Conservation (phyloP, 2,797 vertebrate species). For the Danio choprae region DNA sequence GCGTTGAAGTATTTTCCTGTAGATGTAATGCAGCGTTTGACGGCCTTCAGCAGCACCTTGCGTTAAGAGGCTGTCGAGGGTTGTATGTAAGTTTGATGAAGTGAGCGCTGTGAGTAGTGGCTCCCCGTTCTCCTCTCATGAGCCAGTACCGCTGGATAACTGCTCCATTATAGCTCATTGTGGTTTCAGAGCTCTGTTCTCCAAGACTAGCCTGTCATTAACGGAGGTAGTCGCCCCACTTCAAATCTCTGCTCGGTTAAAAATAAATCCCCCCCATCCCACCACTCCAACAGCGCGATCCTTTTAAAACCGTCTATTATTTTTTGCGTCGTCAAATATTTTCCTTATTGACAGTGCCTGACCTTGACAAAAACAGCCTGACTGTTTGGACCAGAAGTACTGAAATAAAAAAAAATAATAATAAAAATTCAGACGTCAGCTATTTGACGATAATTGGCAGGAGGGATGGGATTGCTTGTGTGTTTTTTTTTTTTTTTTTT, state of each 20-base stretch:
- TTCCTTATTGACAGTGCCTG: slow-evolving; percentile 40
- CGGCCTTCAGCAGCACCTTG: slow-evolving; percentile 45
- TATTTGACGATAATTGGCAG: slow-evolving; percentile 41
- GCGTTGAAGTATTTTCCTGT: slow-evolving; percentile 3
- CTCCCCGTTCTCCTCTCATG: slow-evolving; percentile 45
- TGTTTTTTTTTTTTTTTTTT: not conserved
- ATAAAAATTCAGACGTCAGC: slow-evolving; percentile 10
- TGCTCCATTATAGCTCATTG: slow-evolving; percentile 55
- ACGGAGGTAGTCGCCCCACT: slow-evolving; percentile 55
- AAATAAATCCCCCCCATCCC: slow-evolving; percentile 46
- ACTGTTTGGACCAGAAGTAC: slow-evolving; percentile 5
- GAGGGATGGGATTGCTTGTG: slow-evolving; percentile 38
- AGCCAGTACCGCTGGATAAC: slow-evolving; percentile 37
- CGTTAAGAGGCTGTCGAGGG: slow-evolving; percentile 22
- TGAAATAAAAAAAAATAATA: too few relatives aligned
- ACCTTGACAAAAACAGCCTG: slow-evolving; percentile 36
- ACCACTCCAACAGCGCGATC: slow-evolving; percentile 5
- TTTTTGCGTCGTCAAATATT: slow-evolving; percentile 25
- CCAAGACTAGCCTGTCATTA: slow-evolving; percentile 52
- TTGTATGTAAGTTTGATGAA: slow-evolving; percentile 46
- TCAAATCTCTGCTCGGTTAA: slow-evolving; percentile 57
- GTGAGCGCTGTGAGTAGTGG: slow-evolving; percentile 47
- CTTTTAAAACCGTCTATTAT: slow-evolving; percentile 10
- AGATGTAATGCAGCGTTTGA: slow-evolving; percentile 19
- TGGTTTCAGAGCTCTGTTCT: slow-evolving; percentile 47